Conservation (phyloP, 2,797 vertebrate species). For the Fundulus diaphanus region DNA sequence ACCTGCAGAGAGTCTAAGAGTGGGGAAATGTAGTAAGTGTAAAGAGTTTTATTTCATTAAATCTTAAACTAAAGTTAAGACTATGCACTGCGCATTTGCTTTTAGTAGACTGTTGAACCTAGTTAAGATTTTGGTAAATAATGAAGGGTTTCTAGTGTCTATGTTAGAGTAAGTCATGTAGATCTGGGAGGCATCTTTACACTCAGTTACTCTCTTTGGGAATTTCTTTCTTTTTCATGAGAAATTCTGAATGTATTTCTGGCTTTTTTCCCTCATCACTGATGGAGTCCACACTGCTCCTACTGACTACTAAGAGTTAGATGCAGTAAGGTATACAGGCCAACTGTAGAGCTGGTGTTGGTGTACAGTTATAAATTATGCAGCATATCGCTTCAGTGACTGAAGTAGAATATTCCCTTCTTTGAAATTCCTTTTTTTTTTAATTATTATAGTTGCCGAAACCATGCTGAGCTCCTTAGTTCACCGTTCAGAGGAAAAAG, state of each 20-base stretch:
- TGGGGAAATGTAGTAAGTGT: not conserved
- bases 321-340: slow-evolving; percentile 27
- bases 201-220: not conserved
- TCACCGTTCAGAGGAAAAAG: not conserved
- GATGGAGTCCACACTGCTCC: not conserved
- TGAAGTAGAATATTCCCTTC: not conserved
- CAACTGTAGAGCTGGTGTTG: slow-evolving; percentile 42
- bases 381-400: slow-evolving; percentile 30
- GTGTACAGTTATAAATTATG: slow-evolving; percentile 55
- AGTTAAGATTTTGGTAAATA: too few species aligned
- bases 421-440: slow-evolving; percentile 8
- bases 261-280: slow-evolving; percentile 1
- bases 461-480: not conserved
- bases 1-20: too few species aligned
- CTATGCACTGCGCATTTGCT: not conserved
- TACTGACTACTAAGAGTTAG: slow-evolving; percentile 31
- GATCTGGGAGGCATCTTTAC: not conserved
- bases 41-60: not conserved
- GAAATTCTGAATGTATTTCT: not conserved
- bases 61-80: not conserved
- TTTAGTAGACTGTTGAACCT: not conserved
- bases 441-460: not conserved
- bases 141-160: too few species aligned
- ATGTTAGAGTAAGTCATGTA: too few species aligned
- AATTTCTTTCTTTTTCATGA: not conserved